Conservation (phyloP, 2,113 vertebrate genomes). For the Chionis minor region DNA sequence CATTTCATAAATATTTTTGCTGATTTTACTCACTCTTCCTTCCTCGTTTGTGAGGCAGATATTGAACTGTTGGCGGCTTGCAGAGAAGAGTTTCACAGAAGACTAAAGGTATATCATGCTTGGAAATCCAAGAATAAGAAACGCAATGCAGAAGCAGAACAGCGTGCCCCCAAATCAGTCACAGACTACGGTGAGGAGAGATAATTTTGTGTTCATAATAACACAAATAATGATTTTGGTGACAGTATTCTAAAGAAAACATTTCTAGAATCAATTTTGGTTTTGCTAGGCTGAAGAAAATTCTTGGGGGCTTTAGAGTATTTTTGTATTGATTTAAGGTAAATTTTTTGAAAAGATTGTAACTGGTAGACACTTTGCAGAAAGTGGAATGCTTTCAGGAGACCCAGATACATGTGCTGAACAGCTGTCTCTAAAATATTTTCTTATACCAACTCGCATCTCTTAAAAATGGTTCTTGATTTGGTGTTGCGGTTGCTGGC, state of each 20-base stretch:
- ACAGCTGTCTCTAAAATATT: background rate
- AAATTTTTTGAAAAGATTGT: background rate
- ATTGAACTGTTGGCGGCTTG: constrained; percentile 95
- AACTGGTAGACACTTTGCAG: background rate
- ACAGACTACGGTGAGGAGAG: constrained; percentile 90
- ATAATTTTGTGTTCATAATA: background rate
- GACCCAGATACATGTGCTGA: background rate
- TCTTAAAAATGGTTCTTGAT: background rate
- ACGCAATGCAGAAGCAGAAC: constrained; percentile 87
- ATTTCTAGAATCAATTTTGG: background rate
- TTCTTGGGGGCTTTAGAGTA: background rate
- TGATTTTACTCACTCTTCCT: background rate
- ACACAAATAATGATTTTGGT: background rate
- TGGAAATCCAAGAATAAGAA: constrained; percentile 99
- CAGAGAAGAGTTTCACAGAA: constrained; percentile 96
- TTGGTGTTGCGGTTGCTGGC: background rate
- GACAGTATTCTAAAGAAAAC: background rate
- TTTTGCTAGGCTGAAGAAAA: background rate
- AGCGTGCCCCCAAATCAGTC: constrained; percentile 90
- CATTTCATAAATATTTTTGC: constrained; percentile 22
- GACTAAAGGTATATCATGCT: constrained; percentile 96
- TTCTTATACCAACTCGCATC: background rate
- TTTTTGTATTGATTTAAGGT: background rate
- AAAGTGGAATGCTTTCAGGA: background rate
- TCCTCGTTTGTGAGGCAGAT: constrained; percentile 73